Evolutionary conservation across 1,140 invertebrate species (phyloP).

Genomic region (Polyergus mexicanus): DNA sequence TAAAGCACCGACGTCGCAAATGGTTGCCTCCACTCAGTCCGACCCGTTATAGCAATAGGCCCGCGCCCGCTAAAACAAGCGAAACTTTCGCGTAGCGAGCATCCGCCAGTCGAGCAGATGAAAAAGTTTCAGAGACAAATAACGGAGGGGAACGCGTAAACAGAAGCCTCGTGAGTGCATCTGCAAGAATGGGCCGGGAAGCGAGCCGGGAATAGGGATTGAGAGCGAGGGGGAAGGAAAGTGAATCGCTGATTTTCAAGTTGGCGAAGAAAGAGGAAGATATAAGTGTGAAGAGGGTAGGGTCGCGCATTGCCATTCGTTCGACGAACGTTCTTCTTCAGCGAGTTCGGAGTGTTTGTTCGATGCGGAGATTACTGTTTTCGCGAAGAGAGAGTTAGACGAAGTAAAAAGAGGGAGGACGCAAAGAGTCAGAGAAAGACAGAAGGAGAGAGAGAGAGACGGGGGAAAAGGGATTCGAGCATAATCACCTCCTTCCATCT

Average conservation of each 20-base stretch:
- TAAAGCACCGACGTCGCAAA: constrained; percentile 62
- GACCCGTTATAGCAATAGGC: constrained; percentile 52
- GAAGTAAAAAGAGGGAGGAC: not conserved
- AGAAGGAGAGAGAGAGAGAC: not conserved
- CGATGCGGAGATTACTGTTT: constrained; percentile 75
- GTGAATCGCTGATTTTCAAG: constrained; percentile 43
- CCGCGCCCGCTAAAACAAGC: constrained; percentile 40
- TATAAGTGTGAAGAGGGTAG: constrained; percentile 29
- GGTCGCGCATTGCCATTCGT: constrained; percentile 55
- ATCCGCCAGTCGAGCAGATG: constrained; percentile 51
- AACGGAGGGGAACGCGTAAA: constrained; percentile 25
- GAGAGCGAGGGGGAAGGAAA: not conserved
- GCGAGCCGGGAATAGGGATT: not conserved
- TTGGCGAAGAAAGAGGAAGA: constrained; percentile 40
- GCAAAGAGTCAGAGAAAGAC: not conserved
- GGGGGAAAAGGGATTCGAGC: constrained; percentile 61
- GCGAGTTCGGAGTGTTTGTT: constrained; percentile 75
- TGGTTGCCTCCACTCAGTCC: constrained; percentile 44
- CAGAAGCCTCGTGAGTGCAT: constrained; percentile 55
- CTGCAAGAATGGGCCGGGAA: not conserved
- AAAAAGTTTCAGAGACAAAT: constrained; percentile 58
- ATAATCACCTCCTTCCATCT: constrained; percentile 78
- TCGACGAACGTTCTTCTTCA: constrained; percentile 62
- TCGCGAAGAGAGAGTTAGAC: constrained; percentile 29
- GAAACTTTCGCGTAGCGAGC: constrained; percentile 48